Evolutionary conservation across 2,888 invertebrate genomes (phyloP), one percentile per base, ranked within the genome.

Genomic region (Vandiemenella viatica): DNA sequence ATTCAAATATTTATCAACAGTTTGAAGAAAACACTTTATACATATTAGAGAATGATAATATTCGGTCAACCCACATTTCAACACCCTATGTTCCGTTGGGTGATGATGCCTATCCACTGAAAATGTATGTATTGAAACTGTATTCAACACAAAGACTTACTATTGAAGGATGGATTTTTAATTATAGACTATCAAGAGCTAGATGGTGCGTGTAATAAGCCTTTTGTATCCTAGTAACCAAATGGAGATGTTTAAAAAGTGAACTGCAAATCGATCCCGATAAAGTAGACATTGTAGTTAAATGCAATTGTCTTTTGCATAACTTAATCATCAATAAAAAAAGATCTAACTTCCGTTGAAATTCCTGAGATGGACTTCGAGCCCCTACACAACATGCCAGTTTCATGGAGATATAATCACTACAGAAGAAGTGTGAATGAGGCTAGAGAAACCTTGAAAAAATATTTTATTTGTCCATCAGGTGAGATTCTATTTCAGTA

Each of bases 241-340:
- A 26, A 26, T 44, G 44, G 44, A 10, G 44, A 22, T 22, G 22
- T 43, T 43, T 21, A 43, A 21, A 43, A 20, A 43, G 4, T 43
- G 44, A 20, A 20, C 22, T 20, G 20, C 20, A 21, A 43, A 22
- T 43, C 8, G 22, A 43, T 43, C 22, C 44, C 21, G 44, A 44
- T 23, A 16, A 44, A 23, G 44, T 43, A 20, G 18, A 43, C 26
- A 44, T 26, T 13, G 22, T 26, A 44, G 44, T 44, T 23, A 26
- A 44, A 44, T 44, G 44, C 22, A 13, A 23, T 44, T 44, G 44
- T 23, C 22, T 26, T 23, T 44, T 44, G 44, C 23, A 44, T 26
- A 23, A 44, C 17, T 4, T 44, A 44, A 44, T 44, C 7, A 44
- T 44, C 10, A 26, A 44, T 26, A 44, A 44, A 23, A 26, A 44